Conservation (phyloP, 2,888 invertebrate genomes). For the Anoplius nigerrimus region DNA sequence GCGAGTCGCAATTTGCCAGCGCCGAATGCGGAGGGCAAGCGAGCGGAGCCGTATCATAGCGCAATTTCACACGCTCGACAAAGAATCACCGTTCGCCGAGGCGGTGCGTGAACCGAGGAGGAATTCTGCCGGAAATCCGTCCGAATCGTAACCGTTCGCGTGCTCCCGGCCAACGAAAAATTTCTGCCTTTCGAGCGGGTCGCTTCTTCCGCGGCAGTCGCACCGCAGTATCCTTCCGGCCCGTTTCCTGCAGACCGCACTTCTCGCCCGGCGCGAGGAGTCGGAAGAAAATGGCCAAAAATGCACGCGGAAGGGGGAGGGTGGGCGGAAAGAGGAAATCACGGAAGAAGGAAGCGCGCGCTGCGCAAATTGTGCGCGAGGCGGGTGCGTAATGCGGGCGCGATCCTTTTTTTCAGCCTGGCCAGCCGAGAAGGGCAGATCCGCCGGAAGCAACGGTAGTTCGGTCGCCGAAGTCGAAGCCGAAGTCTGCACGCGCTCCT, state of each 20-base stretch:
- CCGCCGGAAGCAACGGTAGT: conserved; percentile 35
- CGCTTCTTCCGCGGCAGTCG: too few species aligned
- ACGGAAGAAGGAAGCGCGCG: neutral
- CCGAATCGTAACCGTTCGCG: conserved; percentile 13
- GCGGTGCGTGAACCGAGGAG: neutral
- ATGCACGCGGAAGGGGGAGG: neutral
- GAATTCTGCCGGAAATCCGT: conserved; percentile 42
- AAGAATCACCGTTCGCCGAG: conserved; percentile 1
- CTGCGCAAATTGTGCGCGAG: conserved; percentile 24
- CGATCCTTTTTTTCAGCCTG: conserved; percentile 20
- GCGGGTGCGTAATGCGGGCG: conserved; percentile 11
- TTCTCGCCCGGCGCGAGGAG: conserved; percentile 1
- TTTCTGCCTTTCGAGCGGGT: conserved; percentile 23
- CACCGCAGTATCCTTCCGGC: conserved; percentile 65
- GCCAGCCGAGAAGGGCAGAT: conserved; percentile 13
- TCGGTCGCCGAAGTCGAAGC: conserved; percentile 21
- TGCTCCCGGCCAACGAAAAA: conserved; percentile 17
- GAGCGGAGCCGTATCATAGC: too few species aligned
- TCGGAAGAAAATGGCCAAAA: neutral
- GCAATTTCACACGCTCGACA: neutral
- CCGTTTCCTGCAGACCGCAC: conserved; percentile 1
- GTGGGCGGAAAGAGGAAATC: conserved; percentile 6
- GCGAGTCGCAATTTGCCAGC: too few species aligned
- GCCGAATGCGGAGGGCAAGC: too few species aligned
- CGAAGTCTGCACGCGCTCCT: conserved; percentile 21